Base-by-base conservation (phyloP, 2,113 vertebrate species). In the Chaetorhynchus papuensis region DNA sequence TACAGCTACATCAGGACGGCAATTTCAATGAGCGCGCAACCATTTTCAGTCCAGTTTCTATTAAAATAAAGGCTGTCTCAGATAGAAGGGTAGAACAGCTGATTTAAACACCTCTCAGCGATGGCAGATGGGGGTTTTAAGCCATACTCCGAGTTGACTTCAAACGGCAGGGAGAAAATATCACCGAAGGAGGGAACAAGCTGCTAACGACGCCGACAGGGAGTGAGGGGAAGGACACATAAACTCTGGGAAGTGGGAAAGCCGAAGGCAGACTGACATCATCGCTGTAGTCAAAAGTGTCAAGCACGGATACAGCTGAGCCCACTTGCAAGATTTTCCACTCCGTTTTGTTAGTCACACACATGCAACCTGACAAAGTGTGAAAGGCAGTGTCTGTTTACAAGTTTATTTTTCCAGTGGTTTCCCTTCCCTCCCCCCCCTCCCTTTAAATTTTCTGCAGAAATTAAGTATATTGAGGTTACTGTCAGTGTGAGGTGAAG, bases 351-450 rank as follows among this genome's bases (percentile, higher is more conserved):
- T 70, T 44, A 83, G 72, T 81, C 85, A 71, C 79, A 86, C 85
- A 71, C 79, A 71, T 30, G 42, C 69, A 56, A 24, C 60, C 64
- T 94, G 93, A 95, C 94, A 90, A 78, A 64, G 93, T 90, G 92
- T 93, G 94, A 96, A 93, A 83, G 93, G 56, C 85, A 89, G 37
- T 60, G 57, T 75, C 92, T 95, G 90, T 92, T 96, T 91, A 74
- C 68, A 66, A 77, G 85, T 92, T 91, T 63, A 11, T 87, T 83
- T 83, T 95, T 74, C 92, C 92, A 81, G 88, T 68, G 65, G 72
- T 92, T 94, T 86, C 30, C 44, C 10, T 39, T 17, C 15, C 3
- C 9, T 7, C 7, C 12, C 8, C 52, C 6, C 3, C 5, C 22
- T 10, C 39, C 8, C 28, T 88, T 78, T n/a, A 75, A 24, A 78